Conservation (phyloP, 2,888 invertebrate species). For the Eupsilia transversa region DNA sequence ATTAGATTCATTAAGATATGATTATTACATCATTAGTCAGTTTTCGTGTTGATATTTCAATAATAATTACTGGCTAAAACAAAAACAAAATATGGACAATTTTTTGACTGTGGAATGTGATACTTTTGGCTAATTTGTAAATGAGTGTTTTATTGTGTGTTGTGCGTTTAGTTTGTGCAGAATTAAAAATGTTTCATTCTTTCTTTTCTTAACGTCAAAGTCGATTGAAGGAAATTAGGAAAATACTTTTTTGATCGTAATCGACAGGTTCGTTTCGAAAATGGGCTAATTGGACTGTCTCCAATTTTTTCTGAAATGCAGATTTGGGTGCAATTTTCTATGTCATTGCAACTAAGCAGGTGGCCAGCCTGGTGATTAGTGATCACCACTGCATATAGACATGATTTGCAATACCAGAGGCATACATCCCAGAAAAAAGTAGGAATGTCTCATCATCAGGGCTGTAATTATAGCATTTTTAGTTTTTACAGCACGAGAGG, state of each 20-base stretch:
- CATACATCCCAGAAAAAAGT: not conserved
- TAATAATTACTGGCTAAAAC: not conserved
- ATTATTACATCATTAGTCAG: constrained; percentile 2
- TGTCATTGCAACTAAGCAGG: not conserved
- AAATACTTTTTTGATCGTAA: not conserved
- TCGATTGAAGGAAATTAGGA: not conserved
- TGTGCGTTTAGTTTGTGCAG: no score
- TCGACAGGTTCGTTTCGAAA: not conserved
- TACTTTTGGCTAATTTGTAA: no score
- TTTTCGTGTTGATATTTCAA: constrained; percentile 8
- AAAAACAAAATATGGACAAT: no score
- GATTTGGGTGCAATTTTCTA: not conserved
- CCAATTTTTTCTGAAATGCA: not conserved
- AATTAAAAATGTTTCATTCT: no score
- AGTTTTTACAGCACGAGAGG: no score
- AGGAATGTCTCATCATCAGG: not conserved
- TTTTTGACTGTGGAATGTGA: no score
- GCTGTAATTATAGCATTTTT: not conserved
- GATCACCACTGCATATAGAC: not conserved
- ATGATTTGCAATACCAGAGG: not conserved
- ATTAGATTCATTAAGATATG: not conserved
- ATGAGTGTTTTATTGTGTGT: no score
- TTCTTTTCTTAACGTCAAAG: not conserved
- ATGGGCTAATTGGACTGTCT: not conserved
- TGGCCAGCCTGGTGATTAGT: not conserved